These are phyloP conservation scores for Cremastinae sp. DNA, from an alignment of 2,888 invertebrate genomes.

Conservation along the genomic window DNA sequence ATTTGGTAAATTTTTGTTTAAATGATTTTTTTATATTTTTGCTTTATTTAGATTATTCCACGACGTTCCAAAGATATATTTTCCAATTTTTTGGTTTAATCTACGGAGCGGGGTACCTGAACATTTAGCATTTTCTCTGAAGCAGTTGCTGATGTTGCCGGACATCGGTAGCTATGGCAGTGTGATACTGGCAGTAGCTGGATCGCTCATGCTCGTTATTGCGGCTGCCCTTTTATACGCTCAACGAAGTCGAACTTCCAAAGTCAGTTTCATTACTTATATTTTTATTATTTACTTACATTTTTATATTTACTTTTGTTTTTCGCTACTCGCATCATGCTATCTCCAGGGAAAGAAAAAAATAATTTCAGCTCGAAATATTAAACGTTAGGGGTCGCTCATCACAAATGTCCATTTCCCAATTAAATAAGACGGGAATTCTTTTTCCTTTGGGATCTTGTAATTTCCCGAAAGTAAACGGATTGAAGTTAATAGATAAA, in stretches of 20 bases:
- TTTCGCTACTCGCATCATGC: no score
- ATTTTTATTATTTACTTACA: background rate
- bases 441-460: no score
- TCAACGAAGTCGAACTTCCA: conserved; percentile 40
- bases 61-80: conserved; percentile 85
- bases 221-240: conserved; percentile 66
- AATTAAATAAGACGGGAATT: no score
- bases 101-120: conserved; percentile 84
- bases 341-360: no score
- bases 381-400: no score
- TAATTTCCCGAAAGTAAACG: no score
- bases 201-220: conserved; percentile 71
- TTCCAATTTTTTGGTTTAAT: conserved; percentile 91
- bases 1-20: conserved; percentile 8
- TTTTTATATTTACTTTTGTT: no score
- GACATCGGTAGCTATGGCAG: conserved; percentile 81
- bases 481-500: no score
- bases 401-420: no score
- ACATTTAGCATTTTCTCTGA: conserved; percentile 82
- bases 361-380: no score
- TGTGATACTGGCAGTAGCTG: conserved; percentile 80
- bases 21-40: conserved; percentile 39
- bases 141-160: conserved; percentile 81
- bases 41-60: conserved; percentile 83
- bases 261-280: conserved; percentile 54